These are phyloP conservation scores for Rhabdophis nuchalis DNA, from an alignment of 2,797 vertebrate species.

Conservation along the genomic window DNA sequence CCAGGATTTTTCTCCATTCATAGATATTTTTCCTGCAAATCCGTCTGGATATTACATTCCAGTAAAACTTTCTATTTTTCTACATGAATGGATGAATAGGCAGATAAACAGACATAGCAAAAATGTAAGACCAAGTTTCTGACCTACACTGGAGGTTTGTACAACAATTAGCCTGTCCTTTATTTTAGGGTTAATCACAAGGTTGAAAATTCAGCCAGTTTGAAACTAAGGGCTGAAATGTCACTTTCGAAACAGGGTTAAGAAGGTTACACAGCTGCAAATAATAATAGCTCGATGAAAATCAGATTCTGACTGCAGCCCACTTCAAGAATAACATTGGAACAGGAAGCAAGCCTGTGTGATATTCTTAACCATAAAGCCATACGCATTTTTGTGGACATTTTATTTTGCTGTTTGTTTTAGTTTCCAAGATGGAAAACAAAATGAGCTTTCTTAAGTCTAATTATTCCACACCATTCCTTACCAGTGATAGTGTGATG, in stretches of 20 bases:
- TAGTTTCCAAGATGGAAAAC: conserved; percentile 38
- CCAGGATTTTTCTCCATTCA: not conserved
- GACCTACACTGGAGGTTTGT: conserved; percentile 51
- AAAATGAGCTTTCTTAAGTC: conserved; percentile 41
- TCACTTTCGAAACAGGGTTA: conserved; percentile 76
- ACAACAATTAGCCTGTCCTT: conserved; percentile 37
- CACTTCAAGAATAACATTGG: conserved; percentile 75
- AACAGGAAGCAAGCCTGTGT: conserved; percentile 74
- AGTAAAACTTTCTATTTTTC: not conserved
- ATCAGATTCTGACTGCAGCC: conserved; percentile 75
- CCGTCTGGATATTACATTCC: conserved; percentile 6
- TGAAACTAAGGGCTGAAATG: conserved; percentile 75
- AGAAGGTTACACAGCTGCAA: conserved; percentile 79
- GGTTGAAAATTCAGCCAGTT: conserved; percentile 68
- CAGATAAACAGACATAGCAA: conserved; percentile 25
- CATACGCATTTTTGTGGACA: conserved; percentile 58
- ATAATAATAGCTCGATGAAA: conserved; percentile 81
- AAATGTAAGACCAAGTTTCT: conserved; percentile 34
- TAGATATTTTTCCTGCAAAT: not conserved
- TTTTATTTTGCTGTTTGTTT: conserved; percentile 38
- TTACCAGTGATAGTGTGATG: conserved; percentile 34
- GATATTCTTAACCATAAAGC: conserved; percentile 70
- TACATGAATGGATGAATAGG: not conserved
- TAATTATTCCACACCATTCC: conserved; percentile 37
- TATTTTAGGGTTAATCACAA: conserved; percentile 59